Percentiles rank a stretch among this genome's conserved stretches.
phyloP scores from a whole-genome alignment of 2,888 invertebrate species.

The Prenolepis imparis region DNA sequence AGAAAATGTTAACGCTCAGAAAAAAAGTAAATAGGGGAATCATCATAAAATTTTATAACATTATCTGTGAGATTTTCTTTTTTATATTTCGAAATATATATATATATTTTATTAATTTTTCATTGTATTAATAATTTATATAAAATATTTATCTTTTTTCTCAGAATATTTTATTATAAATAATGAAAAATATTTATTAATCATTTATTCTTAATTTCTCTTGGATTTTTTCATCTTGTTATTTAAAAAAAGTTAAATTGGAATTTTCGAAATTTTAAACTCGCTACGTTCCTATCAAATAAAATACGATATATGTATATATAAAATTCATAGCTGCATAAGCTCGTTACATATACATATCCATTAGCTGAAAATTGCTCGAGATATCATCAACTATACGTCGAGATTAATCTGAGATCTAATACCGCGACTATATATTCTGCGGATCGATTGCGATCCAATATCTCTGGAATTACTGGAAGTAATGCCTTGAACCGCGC shows the following conservation, averaged over 20 bases:
- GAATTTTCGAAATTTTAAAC: background rate
- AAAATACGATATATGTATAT: background rate
- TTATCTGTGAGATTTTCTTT: background rate
- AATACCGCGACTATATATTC: slow-evolving; percentile 2
- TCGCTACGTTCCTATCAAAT: background rate
- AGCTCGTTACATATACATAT: slow-evolving; percentile 9
- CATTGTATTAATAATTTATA: slow-evolving; percentile 6
- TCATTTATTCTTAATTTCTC: background rate
- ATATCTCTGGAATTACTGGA: slow-evolving; percentile 12
- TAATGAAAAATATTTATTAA: background rate
- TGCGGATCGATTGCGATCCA: slow-evolving; percentile 21
- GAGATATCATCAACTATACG: slow-evolving; percentile 5
- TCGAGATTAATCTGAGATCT: slow-evolving; percentile 26
- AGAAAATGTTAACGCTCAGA: slow-evolving; percentile 19
- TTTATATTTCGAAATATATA: background rate
- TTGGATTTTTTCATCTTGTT: background rate
- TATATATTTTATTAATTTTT: background rate
- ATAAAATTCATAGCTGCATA: background rate
- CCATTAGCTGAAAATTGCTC: background rate
- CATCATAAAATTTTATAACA: slow-evolving; percentile 8
- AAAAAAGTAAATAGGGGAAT: background rate
- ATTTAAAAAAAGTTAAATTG: background rate
- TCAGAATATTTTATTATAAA: background rate
- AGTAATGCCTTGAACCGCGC: background rate
- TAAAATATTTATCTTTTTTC: background rate